Percentiles rank a stretch among this genome's conserved stretches.
Evolutionary conservation across 30 jellyfish, hydroid and myxozoan genomes (phyloP).

Genomic region (Aurelia coerulea): DNA sequence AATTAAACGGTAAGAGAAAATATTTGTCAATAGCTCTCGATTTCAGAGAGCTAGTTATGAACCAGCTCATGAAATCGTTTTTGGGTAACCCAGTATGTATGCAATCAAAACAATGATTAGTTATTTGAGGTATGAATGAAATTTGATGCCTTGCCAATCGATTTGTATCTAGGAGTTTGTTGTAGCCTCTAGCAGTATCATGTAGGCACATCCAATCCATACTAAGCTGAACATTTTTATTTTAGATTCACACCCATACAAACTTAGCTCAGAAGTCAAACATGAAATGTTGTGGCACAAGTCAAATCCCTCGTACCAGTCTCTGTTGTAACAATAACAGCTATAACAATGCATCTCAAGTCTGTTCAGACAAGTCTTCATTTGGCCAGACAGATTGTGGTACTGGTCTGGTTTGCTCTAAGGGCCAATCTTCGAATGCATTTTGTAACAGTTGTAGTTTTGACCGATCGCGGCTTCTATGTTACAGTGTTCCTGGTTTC

Average conservation of each 20-base stretch:
- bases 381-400: constrained; percentile 81
- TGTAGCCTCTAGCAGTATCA: too few species aligned
- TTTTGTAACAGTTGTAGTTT: constrained; percentile 85
- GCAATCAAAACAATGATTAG: too few species aligned
- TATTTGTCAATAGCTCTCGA: too few species aligned
- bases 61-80: too few species aligned
- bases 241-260: constrained; percentile 60
- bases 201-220: too few species aligned
- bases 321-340: constrained; percentile 80
- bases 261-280: constrained; percentile 33
- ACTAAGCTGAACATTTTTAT: not conserved
- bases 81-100: too few species aligned
- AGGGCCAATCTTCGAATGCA: constrained; percentile 54
- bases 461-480: constrained; percentile 52
- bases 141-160: too few species aligned
- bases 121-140: too few species aligned
- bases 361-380: constrained; percentile 91
- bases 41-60: too few species aligned
- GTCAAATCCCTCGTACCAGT: constrained; percentile 48
- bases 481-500: constrained; percentile 80
- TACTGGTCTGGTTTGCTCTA: constrained; percentile 75
- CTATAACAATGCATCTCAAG: constrained; percentile 60
- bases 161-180: too few species aligned
- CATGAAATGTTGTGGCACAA: constrained; percentile 94
- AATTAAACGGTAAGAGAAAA: too few species aligned